Evolutionary conservation across 1,140 invertebrate genomes (phyloP), one percentile per base, ranked within the genome.

Genomic region (Frieseomelitta varia): DNA sequence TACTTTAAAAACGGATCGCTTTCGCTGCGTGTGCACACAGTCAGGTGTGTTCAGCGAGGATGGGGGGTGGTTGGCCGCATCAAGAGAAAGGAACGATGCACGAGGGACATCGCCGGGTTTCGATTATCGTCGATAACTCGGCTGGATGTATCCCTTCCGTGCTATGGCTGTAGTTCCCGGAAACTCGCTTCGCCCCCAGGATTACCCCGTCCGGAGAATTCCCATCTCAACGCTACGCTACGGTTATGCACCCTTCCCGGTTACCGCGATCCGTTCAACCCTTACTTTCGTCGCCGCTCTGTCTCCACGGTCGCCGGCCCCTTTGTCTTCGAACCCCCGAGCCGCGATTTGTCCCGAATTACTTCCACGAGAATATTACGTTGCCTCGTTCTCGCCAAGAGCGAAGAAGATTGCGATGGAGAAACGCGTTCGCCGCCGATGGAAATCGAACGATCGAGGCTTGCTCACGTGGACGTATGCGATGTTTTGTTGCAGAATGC

Each of bases 401-500:
- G 11, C 11, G 12, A n/a, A 14, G 11, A 24, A 24, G 58, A 61
- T 61, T 1, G 24, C 12, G 58, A 47, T n/a, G 12, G 14, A 17
- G n/a, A 27, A 30, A 15, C 4, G 30, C 14, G 6, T 8, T 65
- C 27, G n/a, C 15, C 63, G 63, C 63, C 15, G 63, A 65, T 17
- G 63, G 15, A 15, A 47, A n/a, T n/a, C n/a, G 27, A 67, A 0
- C 65, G 30, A 53, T 61, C 24, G n/a, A 12, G 61, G 27, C n/a
- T 27, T 24, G 19, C 12, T 79, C 17, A 72, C n/a, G 21, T 63
- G 30, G 11, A 21, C 39, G 19, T 30, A 15, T 88, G 58, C 58
- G 24, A 4, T n/a, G 24, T 86, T 79, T 76, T 89, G 78, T 95
- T 94, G 87, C 96, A 96, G 97, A 97, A 93, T 98, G 97, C 94